Base-by-base conservation (phyloP, 2,797 vertebrate species). In the Artibeus lituratus region DNA sequence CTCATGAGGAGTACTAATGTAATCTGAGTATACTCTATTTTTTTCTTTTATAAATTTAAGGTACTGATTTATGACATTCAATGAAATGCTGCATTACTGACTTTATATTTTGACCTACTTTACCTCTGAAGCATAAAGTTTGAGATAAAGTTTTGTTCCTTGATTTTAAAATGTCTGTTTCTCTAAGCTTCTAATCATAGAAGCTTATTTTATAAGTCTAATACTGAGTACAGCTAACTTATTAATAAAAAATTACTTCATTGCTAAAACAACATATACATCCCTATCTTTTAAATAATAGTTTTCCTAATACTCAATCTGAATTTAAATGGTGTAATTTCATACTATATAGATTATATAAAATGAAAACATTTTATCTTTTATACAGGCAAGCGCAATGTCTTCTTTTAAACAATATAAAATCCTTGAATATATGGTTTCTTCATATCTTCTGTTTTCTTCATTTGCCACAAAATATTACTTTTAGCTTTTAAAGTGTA, bases 11-110 rank as follows among this genome's bases (percentile, higher is more conserved):
- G 93, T 81, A 74, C 90, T 96, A 98, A 96, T 24, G 72, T 95
- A 98, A 98, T 97, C 97, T 97, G 93, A 69, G 94, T 95, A 96
- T 98, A 96, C 92, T 97, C 95, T 92, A n/a, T 95, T 98, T 87
- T 87, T 62, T 87, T 51, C 95, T 84, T 83, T 91, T 91, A 74
- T 87, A 97, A 97, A 96, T 53, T 97, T 93, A 57, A 87, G 92
- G 86, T 92, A 74, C 70, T 70, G 22, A 83, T 97, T 97, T 96
- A 96, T 94, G 83, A 67, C 32, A 65, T 98, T 97, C 96, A 95
- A 87, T 97, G 81, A 86, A 96, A 92, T 94, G 88, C 93, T 88
- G 91, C n/a, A 91, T 97, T 76, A 73, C 93, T 96, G 93, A 95
- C 57, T 16, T 95, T 97, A 94, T 90, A 29, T 94, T 92, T 96